Percentiles rank a stretch among this genome's conserved stretches.
Evolutionary conservation across 2,888 invertebrate genomes (phyloP).

Genomic region (Mesodorylaimus sp.): DNA sequence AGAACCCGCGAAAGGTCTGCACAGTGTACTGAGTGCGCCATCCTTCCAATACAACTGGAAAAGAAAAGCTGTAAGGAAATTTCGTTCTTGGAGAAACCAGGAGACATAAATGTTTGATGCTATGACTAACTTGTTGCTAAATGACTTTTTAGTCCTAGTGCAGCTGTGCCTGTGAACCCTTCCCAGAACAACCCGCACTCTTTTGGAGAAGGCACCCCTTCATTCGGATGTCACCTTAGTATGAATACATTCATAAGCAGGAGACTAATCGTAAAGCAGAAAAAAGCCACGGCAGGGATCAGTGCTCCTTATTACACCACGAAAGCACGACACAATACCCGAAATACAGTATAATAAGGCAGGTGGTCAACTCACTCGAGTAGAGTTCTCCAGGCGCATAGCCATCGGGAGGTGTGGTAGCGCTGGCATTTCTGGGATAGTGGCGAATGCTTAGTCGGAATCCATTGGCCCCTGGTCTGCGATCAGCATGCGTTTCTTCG

Average conservation of each 20-base stretch:
- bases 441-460: conserved; percentile 1
- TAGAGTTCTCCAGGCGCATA: conserved; percentile 12
- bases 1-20: conserved; percentile 30
- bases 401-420: conserved; percentile 4
- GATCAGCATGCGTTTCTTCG: background rate
- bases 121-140: no score
- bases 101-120: no score
- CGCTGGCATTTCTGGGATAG: background rate
- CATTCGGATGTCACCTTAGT: background rate
- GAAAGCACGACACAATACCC: background rate
- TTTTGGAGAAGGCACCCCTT: background rate
- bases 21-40: conserved; percentile 26
- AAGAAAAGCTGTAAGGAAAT: background rate
- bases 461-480: conserved; percentile 5
- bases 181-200: no score
- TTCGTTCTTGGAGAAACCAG: no score
- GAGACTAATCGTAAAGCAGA: background rate
- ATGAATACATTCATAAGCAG: background rate
- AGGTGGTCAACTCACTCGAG: background rate
- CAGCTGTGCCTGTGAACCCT: no score
- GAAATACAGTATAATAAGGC: background rate
- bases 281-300: background rate
- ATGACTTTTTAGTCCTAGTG: no score
- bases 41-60: conserved; percentile 22
- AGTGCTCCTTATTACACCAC: background rate